phyloP scores from a whole-genome alignment of 1,140 invertebrate species.

The Saccostrea cuccullata region DNA sequence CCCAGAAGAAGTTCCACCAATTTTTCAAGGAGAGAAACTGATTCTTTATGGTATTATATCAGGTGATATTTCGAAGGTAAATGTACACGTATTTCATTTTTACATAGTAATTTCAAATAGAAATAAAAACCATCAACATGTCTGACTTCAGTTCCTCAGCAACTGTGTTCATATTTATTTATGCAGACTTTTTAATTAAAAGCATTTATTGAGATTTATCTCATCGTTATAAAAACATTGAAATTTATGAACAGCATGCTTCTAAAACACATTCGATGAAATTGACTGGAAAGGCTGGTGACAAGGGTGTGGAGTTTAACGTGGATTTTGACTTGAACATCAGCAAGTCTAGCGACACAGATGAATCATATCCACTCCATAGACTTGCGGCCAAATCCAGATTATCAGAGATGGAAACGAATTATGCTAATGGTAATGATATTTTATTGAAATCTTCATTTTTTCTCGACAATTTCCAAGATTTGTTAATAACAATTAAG shows the following conservation, averaged over 20 bases:
- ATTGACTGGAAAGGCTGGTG: background rate
- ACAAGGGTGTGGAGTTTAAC: background rate
- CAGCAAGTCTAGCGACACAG: background rate
- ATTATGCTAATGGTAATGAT: background rate
- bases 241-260: background rate
- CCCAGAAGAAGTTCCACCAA: background rate
- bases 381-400: slow-evolving; percentile 16
- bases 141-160: too few species aligned
- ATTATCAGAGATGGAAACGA: background rate
- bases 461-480: too few species aligned
- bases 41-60: slow-evolving; percentile 25
- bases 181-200: too few species aligned
- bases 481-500: too few species aligned
- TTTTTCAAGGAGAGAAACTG: slow-evolving; percentile 40
- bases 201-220: too few species aligned
- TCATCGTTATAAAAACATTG: too few species aligned
- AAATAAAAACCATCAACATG: too few species aligned
- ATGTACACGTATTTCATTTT: background rate
- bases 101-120: too few species aligned
- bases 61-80: background rate
- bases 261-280: background rate
- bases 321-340: background rate
- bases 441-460: too few species aligned
- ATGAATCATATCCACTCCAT: background rate
- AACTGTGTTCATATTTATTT: too few species aligned